Evolutionary conservation across 1,140 invertebrate genomes (phyloP), one percentile per base, ranked within the genome.

Genomic region (Brachionus angularis): DNA sequence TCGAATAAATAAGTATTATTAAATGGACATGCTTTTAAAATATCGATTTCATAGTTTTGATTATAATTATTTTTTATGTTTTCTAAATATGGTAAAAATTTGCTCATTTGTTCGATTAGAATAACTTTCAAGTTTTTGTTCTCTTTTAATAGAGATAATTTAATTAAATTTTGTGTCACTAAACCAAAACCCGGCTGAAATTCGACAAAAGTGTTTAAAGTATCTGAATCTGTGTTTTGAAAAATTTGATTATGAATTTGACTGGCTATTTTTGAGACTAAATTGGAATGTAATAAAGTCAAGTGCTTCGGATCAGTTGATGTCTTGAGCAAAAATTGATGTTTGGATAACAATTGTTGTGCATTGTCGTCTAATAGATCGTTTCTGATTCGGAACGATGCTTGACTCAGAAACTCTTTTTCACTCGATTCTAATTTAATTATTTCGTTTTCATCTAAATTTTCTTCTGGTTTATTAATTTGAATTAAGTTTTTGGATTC

Each of bases 261-360:
- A 31, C 25, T n/a, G 33, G 36, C n/a, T 23, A 58, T 39, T 58
- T 58, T 58, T 12, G 25, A 18, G 33, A 23, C 25, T 7, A 58
- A 16, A 39, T n/a, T 21, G 8, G 46, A 23, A 14, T 67, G 62
- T n/a, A 67, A 21, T 2, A 29, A 31, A 7, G 62, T 29, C 25
- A 67, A 46, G 29, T 67, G 62, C 21, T 67, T 67, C 29, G 62
- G 62, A 29, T 67, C 33, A 1, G 42, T 67, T 25, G 62, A 67
- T 14, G 27, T 47, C 47, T 67, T 67, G 21, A 5, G 18, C 1
- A 67, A 25, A 18, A 42, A 67, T 33, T 34, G n/a, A n/a, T 47
- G 31, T 47, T 47, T 21, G 18, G 18, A 7, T 5, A 67, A 23
- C 5, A 47, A n/a, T 47, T 67, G 18, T 27, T 27, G 18, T 2